Evolutionary conservation across 2,113 vertebrate genomes (phyloP).

Genomic region (Ornithorhynchus anatinus): DNA sequence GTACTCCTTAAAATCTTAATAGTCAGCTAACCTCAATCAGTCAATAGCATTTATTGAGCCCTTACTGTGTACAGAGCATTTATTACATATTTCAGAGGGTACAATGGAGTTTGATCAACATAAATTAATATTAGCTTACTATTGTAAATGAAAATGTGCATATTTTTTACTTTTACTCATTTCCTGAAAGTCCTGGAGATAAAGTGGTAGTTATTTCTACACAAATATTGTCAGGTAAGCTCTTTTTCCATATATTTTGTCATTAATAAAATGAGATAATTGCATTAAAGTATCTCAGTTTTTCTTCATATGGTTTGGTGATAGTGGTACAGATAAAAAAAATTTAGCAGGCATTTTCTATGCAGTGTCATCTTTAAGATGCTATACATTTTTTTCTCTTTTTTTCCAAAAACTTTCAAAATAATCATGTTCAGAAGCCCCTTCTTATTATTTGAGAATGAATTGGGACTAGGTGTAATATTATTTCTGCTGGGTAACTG

Average conservation of each 20-base stretch:
- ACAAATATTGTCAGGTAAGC: neutral
- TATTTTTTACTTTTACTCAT: constrained; percentile 21
- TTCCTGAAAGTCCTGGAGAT: constrained; percentile 4
- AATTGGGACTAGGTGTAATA: constrained; percentile 48
- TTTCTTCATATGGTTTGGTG: neutral
- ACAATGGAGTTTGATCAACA: no score
- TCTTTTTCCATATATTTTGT: neutral
- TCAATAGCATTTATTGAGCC: no score
- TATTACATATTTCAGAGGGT: no score
- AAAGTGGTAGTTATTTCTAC: neutral
- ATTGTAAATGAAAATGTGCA: neutral
- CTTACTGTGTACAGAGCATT: no score
- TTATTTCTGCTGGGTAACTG: constrained; percentile 39
- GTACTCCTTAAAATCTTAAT: no score
- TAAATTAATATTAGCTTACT: constrained; percentile 1
- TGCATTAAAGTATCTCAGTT: neutral
- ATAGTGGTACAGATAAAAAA: neutral
- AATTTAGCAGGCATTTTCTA: constrained; percentile 19
- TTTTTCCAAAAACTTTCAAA: constrained; percentile 56
- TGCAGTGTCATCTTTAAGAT: constrained; percentile 25
- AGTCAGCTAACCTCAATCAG: no score
- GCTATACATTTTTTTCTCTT: constrained; percentile 18
- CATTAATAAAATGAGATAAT: constrained; percentile 26
- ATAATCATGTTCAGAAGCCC: constrained; percentile 24
- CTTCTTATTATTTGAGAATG: constrained; percentile 35